Conservation (phyloP, 1,140 invertebrate species). For the Magallana gigas region DNA sequence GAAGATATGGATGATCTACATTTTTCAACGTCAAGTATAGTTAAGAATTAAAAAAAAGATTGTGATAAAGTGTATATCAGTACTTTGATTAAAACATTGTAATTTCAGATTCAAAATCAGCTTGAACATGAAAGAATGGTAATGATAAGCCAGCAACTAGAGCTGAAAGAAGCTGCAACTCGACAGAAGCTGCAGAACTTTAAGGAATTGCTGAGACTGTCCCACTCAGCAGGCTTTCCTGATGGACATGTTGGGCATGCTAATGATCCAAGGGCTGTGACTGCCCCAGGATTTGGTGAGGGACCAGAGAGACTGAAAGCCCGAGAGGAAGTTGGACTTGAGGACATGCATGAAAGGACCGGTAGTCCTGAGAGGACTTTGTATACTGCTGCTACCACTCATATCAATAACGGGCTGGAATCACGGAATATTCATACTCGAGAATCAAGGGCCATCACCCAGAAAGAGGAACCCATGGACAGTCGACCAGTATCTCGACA, state of each 20-base stretch:
- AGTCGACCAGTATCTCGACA: conserved; percentile 41
- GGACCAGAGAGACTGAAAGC: background rate
- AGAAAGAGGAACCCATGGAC: conserved; percentile 2
- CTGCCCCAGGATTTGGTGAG: conserved; percentile 40
- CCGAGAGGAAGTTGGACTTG: conserved; percentile 36
- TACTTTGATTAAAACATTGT: background rate
- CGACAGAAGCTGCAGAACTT: conserved; percentile 72
- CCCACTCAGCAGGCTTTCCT: conserved; percentile 54
- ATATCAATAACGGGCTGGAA: background rate
- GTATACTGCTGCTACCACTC: conserved; percentile 13
- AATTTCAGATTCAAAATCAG: conserved; percentile 64
- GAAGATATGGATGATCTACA: background rate
- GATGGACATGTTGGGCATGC: conserved; percentile 49
- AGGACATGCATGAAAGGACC: background rate
- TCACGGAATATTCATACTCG: conserved; percentile 4
- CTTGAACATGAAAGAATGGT: conserved; percentile 68
- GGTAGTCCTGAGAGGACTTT: background rate
- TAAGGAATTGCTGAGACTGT: conserved; percentile 69
- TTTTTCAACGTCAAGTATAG: conserved; percentile 43
- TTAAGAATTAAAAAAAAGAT: background rate
- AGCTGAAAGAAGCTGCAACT: conserved; percentile 70
- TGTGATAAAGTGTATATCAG: too few relatives aligned
- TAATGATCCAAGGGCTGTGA: background rate
- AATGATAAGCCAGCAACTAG: conserved; percentile 67
- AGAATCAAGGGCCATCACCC: conserved; percentile 19